Evolutionary conservation across 2,888 invertebrate species (phyloP), one percentile per base, ranked within the genome.

Genomic region (Sarcophaga subvicina): DNA sequence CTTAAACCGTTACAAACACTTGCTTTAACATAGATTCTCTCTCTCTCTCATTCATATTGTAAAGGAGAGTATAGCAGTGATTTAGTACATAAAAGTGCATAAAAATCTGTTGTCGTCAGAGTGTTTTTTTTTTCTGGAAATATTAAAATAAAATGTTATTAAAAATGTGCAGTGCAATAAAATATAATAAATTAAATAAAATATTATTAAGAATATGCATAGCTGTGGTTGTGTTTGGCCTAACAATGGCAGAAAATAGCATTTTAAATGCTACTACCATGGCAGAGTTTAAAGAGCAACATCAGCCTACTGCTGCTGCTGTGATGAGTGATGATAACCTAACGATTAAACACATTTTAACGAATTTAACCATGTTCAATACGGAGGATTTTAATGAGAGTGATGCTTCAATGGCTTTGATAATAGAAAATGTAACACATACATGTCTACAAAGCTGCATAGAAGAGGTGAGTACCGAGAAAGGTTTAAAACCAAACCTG

Each of bases 371-470:
- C 27, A 73, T 84, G 20, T 79, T 82, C 75, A 73, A 80, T 72
- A 54, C 54, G 54, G 54, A 54, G 54, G 87, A 81, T 63, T 70
- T 81, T 3, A 70, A 54, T 72, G 87, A 85, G 17, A 76, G 79
- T 71, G 87, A 87, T 79, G 69, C 81, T 12, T 76, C 70, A 12
- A 76, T 81, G 59, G 63, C 85, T 2, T 60, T 49, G 14, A 8
- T 85, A 25, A 49, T 87, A 54, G 87, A 82, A 63, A 87, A 87
- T 79, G 79, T 85, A 63, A 87, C 87, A n/a, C 79, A 82, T 72
- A 20, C 75, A 3, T 87, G 87, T 82, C 60, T 87, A 60, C 81
- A 85, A 10, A 79, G n/a, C 37, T 87, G 87, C 22, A 79, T 85
- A 17, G 81, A 85, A 64, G 87, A 87, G 87, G 87, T 87, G 45